Conservation (phyloP, 1,140 invertebrate species). For the Kradibia gibbosae region DNA sequence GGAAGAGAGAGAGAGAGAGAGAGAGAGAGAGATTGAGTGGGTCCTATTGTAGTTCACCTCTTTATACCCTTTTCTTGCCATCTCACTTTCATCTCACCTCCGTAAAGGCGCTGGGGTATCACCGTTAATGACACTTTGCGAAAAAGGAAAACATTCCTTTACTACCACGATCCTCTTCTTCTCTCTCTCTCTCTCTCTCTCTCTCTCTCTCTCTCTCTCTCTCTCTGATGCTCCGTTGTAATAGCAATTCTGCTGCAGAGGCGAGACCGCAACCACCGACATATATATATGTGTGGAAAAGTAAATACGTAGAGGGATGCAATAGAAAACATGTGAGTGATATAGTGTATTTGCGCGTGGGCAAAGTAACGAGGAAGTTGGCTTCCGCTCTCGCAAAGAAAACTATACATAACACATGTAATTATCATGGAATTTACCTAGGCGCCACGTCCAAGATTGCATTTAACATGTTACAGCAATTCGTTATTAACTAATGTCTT, state of each 20-base stretch:
- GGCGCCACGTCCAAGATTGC: slow-evolving; percentile 41
- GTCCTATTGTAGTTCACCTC: slow-evolving; percentile 30
- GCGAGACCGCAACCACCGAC: slow-evolving; percentile 49
- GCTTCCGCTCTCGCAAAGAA: slow-evolving; percentile 47
- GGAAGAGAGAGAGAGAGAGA: neutral
- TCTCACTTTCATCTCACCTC: slow-evolving; percentile 52
- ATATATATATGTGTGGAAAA: slow-evolving; percentile 46
- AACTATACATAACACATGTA: slow-evolving; percentile 44
- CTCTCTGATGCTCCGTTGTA: neutral
- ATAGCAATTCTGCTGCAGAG: slow-evolving; percentile 21
- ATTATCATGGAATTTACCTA: slow-evolving; percentile 47
- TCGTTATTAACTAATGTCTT: slow-evolving; percentile 42
- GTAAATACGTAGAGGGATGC: slow-evolving; percentile 36
- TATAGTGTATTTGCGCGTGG: slow-evolving; percentile 35
- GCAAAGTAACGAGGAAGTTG: slow-evolving; percentile 52
- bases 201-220: neutral
- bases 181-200: slow-evolving; percentile 9
- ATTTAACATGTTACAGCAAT: slow-evolving; percentile 32
- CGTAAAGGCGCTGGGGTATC: slow-evolving; percentile 38
- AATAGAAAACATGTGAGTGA: neutral
- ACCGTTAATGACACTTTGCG: slow-evolving; percentile 37
- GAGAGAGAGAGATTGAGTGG: neutral
- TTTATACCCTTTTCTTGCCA: slow-evolving; percentile 49
- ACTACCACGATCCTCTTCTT: slow-evolving; percentile 21
- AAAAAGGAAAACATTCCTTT: slow-evolving; percentile 5